Conservation (phyloP, 2,888 invertebrate genomes). For the Shargacucullia verbasci region DNA sequence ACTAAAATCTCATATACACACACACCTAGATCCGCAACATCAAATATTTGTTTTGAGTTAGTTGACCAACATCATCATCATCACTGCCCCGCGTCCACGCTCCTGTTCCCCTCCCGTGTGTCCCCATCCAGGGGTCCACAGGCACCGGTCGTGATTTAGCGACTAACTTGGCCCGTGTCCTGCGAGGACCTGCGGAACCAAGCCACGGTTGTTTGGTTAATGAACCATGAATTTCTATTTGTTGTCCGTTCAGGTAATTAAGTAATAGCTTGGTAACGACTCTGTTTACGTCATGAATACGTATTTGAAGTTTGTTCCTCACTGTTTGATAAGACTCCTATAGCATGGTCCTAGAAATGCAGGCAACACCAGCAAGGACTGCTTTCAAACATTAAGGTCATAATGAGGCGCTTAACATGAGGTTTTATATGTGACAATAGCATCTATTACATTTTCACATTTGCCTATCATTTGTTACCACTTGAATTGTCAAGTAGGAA, state of each 20-base stretch:
- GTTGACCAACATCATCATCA: not conserved
- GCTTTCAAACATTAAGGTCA: too few species aligned
- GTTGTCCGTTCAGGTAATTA: slow-evolving; percentile 85
- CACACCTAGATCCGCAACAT: too few species aligned
- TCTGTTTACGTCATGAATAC: slow-evolving; percentile 48
- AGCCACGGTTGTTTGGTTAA: slow-evolving; percentile 79
- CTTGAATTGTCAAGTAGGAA: too few species aligned
- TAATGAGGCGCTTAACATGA: too few species aligned
- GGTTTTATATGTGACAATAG: too few species aligned
- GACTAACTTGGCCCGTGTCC: slow-evolving; percentile 83
- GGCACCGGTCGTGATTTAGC: slow-evolving; percentile 83
- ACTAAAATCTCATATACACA: too few species aligned
- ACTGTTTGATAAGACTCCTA: not conserved
- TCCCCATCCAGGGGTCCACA: slow-evolving; percentile 70
- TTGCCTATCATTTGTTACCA: too few species aligned
- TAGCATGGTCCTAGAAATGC: not conserved
- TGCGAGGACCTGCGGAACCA: slow-evolving; percentile 72
- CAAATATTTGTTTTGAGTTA: too few species aligned
- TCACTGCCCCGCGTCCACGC: slow-evolving; percentile 7
- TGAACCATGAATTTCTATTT: slow-evolving; percentile 88
- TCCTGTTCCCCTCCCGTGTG: slow-evolving; percentile 56
- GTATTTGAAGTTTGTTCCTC: slow-evolving; percentile 23
- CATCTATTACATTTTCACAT: too few species aligned
- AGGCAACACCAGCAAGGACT: too few species aligned
- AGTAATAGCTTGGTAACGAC: slow-evolving; percentile 68